These are phyloP conservation scores for Heptranchias perlo DNA, from an alignment of 2,113 vertebrate genomes.

Conservation along the genomic window DNA sequence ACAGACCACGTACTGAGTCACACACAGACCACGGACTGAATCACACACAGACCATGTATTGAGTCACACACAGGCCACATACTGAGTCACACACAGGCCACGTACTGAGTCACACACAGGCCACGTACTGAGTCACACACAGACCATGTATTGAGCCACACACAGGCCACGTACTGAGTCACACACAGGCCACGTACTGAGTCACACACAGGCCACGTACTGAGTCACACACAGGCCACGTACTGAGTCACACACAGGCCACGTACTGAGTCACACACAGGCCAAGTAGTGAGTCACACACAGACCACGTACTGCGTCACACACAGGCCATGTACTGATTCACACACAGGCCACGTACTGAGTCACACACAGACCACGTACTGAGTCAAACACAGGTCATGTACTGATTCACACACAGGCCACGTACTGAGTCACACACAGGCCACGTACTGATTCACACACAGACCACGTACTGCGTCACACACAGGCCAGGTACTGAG, in stretches of 20 bases:
- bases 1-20: too few relatives aligned
- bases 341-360: not conserved
- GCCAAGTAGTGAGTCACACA: not conserved
- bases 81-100: not conserved
- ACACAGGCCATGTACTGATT: too few relatives aligned
- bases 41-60: not conserved
- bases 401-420: too few relatives aligned
- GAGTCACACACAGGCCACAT: not conserved
- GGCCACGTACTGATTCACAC: not conserved
- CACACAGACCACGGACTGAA: not conserved
- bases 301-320: not conserved
- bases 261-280: not conserved
- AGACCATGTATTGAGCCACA: not conserved
- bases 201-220: not conserved
- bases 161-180: not conserved
- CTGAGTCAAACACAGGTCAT: not conserved
- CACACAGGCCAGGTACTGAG: not conserved
- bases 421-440: too few relatives aligned
- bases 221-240: too few relatives aligned
- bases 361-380: not conserved
- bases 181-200: not conserved
- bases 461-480: not conserved
- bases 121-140: not conserved
- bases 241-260: too few relatives aligned
- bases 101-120: not conserved